A percentile compares a stretch with the other conserved stretches of the same genome.
These are phyloP conservation scores for Phortica variegata DNA, from an alignment of 1,140 invertebrate species.

Conservation along the genomic window DNA sequence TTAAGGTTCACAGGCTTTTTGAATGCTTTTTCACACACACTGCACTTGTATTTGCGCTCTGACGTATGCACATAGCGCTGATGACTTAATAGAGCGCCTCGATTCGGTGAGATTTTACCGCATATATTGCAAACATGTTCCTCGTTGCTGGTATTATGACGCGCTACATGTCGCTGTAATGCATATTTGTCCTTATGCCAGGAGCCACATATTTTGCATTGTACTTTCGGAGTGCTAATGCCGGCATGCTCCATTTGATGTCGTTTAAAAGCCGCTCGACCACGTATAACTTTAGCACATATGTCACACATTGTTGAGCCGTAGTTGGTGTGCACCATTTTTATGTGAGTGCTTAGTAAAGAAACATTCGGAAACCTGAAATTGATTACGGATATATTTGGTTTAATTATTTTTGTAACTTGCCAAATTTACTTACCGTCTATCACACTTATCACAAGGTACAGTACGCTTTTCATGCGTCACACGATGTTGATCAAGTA, in stretches of 20 bases:
- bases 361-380: slow-evolving; percentile 36
- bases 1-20: slow-evolving; percentile 46
- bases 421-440: slow-evolving; percentile 20
- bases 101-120: slow-evolving; percentile 47
- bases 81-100: slow-evolving; percentile 47
- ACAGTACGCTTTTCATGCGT: slow-evolving; percentile 42
- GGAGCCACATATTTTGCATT: slow-evolving; percentile 49
- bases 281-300: slow-evolving; percentile 48
- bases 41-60: slow-evolving; percentile 36
- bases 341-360: slow-evolving; percentile 33
- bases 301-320: slow-evolving; percentile 49
- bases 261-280: slow-evolving; percentile 36
- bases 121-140: slow-evolving; percentile 40
- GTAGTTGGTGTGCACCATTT: slow-evolving; percentile 36
- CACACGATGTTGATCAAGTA: slow-evolving; percentile 40
- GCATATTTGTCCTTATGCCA: slow-evolving; percentile 54
- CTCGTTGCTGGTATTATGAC: slow-evolving; percentile 32
- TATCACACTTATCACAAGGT: slow-evolving; percentile 34
- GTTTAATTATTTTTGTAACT: not conserved
- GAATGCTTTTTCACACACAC: slow-evolving; percentile 45
- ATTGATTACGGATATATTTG: slow-evolving; percentile 1
- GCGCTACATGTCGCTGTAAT: slow-evolving; percentile 42
- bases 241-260: slow-evolving; percentile 47
- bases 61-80: slow-evolving; percentile 45
- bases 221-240: slow-evolving; percentile 41